A percentile compares a stretch with the other conserved stretches of the same genome.
Conservation (phyloP, 2,888 invertebrate genomes). For the Agriopis marginaria region DNA sequence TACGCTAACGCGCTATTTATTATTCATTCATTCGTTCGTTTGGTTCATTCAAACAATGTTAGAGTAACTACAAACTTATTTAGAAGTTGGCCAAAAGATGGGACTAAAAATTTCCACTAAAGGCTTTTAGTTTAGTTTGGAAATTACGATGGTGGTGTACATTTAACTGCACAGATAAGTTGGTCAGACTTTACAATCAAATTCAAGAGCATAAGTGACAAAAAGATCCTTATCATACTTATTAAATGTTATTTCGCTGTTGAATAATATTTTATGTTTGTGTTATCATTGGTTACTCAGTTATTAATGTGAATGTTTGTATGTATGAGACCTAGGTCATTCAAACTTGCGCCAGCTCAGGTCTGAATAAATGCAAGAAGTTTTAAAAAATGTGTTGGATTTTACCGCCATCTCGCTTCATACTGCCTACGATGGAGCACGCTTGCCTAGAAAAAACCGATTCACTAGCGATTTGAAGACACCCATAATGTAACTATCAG, state of each 20-base stretch:
- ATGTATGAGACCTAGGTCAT: no score
- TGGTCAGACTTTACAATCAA: constrained; percentile 54
- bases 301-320: neutral
- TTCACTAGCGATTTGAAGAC: no score
- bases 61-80: constrained; percentile 17
- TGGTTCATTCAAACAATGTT: constrained; percentile 49
- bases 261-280: constrained; percentile 36
- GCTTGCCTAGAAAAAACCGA: no score
- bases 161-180: neutral
- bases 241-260: constrained; percentile 56
- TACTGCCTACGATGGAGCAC: no score
- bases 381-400: no score
- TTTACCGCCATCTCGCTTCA: no score
- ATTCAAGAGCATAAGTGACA: constrained; percentile 58
- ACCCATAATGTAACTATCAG: no score
- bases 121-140: neutral
- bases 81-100: neutral
- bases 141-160: neutral
- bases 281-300: constrained; percentile 52
- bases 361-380: no score
- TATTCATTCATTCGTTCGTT: constrained; percentile 53
- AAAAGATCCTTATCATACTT: constrained; percentile 56
- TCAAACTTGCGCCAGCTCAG: neutral
- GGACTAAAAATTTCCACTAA: neutral
- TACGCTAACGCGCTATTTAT: constrained; percentile 51